Evolutionary conservation across 1,140 invertebrate genomes (phyloP).

Genomic region (Teleogryllus occipitalis): DNA sequence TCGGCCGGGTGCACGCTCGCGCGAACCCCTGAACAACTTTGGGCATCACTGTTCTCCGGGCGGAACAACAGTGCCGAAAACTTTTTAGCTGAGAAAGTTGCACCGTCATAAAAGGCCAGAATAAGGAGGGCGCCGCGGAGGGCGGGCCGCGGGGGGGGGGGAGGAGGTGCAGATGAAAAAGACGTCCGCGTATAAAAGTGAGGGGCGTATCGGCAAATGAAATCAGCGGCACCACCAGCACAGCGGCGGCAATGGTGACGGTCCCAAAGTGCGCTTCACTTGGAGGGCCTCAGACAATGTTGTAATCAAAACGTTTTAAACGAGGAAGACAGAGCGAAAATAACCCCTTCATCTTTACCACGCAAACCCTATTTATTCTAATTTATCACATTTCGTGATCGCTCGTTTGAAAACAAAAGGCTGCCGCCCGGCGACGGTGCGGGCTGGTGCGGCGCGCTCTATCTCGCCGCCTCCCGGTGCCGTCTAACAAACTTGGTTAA

Average conservation of each 20-base stretch:
- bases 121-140: background rate
- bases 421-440: background rate
- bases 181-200: background rate
- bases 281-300: slow-evolving; percentile 19
- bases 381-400: slow-evolving; percentile 24
- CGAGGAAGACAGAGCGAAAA: slow-evolving; percentile 8
- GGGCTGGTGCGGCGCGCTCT: background rate
- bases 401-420: slow-evolving; percentile 7
- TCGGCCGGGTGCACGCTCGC: background rate
- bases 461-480: background rate
- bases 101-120: slow-evolving; percentile 13
- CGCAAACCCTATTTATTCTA: slow-evolving; percentile 19
- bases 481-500: background rate
- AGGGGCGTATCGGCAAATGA: slow-evolving; percentile 20
- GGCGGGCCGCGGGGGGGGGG: background rate
- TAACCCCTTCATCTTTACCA: slow-evolving; percentile 11
- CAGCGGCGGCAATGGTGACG: no score
- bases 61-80: background rate
- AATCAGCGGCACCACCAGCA: slow-evolving; percentile 6
- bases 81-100: slow-evolving; percentile 8
- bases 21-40: background rate
- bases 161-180: slow-evolving; percentile 8
- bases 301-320: slow-evolving; percentile 19
- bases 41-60: background rate
- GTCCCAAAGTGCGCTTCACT: slow-evolving; percentile 1